Percentiles rank a stretch among this genome's conserved stretches.
Evolutionary conservation across 2,888 invertebrate species (phyloP).

Genomic region (Heliconius aoede): DNA sequence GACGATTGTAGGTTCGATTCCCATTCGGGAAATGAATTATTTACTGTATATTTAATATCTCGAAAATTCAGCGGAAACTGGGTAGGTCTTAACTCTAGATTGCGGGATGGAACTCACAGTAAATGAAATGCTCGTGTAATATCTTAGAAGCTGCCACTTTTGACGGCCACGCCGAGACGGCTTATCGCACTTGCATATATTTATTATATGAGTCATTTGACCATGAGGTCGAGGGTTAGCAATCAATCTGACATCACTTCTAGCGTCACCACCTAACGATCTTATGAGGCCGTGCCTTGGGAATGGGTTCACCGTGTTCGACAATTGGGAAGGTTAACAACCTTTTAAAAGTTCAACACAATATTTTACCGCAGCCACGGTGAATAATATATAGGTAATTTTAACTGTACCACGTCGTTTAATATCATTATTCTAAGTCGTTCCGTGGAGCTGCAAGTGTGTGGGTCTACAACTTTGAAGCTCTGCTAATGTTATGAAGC

Average conservation of each 20-base stretch:
- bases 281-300: constrained; percentile 41
- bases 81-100: too few species aligned
- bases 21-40: too few species aligned
- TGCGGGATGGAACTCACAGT: not conserved
- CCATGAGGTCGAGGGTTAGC: constrained; percentile 49
- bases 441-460: not conserved
- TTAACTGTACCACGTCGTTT: not conserved
- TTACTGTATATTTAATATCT: too few species aligned
- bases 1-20: too few species aligned
- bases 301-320: constrained; percentile 42
- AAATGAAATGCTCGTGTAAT: not conserved
- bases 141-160: not conserved
- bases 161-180: not conserved
- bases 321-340: constrained; percentile 39
- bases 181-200: constrained; percentile 35
- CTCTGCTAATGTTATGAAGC: not conserved
- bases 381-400: constrained; percentile 8
- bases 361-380: not conserved
- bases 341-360: constrained; percentile 27
- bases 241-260: constrained; percentile 49
- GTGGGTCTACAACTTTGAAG: not conserved
- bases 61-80: too few species aligned
- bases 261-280: constrained; percentile 43
- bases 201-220: constrained; percentile 48
- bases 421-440: not conserved